Percentiles rank a stretch among this genome's conserved stretches.
Evolutionary conservation across 2,113 vertebrate genomes (phyloP).

Genomic region (Chionodraco myersi): DNA sequence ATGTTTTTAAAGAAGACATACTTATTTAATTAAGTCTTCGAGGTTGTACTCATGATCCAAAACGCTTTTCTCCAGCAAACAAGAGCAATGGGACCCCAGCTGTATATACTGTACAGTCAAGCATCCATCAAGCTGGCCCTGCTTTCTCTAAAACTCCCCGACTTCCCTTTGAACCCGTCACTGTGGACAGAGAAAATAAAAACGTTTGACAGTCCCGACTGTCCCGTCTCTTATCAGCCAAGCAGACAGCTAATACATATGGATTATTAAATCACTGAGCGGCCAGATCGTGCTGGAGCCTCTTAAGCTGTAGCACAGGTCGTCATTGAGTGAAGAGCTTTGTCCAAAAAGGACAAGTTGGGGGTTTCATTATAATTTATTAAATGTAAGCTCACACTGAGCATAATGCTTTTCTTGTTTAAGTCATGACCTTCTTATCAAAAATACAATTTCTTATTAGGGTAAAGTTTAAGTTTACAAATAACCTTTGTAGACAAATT

Average conservation of each 20-base stretch:
- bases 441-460: neutral
- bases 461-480: neutral
- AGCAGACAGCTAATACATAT: slow-evolving; percentile 35
- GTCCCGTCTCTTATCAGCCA: slow-evolving; percentile 47
- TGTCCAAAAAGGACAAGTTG: neutral
- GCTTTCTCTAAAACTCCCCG: slow-evolving; percentile 33
- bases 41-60: slow-evolving; percentile 57
- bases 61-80: slow-evolving; percentile 54
- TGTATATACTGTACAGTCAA: slow-evolving; percentile 60
- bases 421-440: neutral
- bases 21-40: slow-evolving; percentile 64
- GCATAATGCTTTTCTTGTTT: neutral
- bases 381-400: neutral
- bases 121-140: slow-evolving; percentile 65
- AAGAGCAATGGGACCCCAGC: slow-evolving; percentile 58
- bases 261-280: slow-evolving; percentile 50
- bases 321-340: slow-evolving; percentile 27
- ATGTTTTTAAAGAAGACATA: slow-evolving; percentile 68
- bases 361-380: neutral
- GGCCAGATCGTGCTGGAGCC: slow-evolving; percentile 41
- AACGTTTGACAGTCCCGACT: slow-evolving; percentile 50
- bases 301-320: slow-evolving; percentile 26
- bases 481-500: neutral
- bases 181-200: slow-evolving; percentile 46
- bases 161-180: slow-evolving; percentile 58